Conservation (phyloP, 2,888 invertebrate species). For the Pediacus dermestoides region DNA sequence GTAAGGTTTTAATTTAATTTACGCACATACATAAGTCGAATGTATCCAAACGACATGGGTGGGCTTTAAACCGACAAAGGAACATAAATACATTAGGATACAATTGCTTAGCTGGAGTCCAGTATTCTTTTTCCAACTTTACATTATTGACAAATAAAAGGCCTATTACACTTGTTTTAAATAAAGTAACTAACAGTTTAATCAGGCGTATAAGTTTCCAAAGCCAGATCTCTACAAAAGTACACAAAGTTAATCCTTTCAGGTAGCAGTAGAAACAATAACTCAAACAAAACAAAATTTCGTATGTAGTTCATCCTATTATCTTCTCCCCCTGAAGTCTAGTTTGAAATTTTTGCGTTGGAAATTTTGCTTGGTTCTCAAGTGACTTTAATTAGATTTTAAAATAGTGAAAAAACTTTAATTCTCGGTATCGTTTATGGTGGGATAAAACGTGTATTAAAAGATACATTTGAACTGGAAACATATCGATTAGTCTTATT, state of each 20-base stretch:
- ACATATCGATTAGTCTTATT: too few species aligned
- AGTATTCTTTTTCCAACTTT: conserved; percentile 36
- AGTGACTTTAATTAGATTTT: too few species aligned
- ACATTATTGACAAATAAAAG: conserved; percentile 42
- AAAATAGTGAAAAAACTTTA: too few species aligned
- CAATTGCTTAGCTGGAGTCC: conserved; percentile 44
- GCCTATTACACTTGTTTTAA: conserved; percentile 43
- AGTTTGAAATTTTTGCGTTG: too few species aligned
- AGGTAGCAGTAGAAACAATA: conserved; percentile 31
- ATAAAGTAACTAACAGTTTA: conserved; percentile 38
- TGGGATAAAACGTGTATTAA: too few species aligned
- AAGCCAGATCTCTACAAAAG: conserved; percentile 29
- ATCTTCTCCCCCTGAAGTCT: background rate
- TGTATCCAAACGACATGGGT: conserved; percentile 36
- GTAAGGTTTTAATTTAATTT: conserved; percentile 6
- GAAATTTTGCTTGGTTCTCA: too few species aligned
- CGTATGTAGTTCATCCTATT: conserved; percentile 1
- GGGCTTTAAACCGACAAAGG: conserved; percentile 43
- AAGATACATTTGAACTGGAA: too few species aligned
- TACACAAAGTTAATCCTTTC: conserved; percentile 31
- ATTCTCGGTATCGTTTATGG: too few species aligned
- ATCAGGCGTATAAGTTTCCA: conserved; percentile 43
- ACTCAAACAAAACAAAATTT: background rate
- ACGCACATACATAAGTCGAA: conserved; percentile 5
- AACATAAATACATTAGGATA: conserved; percentile 46